phyloP scores from a whole-genome alignment of 2,113 vertebrate species.

The Aptenodytes forsteri region DNA sequence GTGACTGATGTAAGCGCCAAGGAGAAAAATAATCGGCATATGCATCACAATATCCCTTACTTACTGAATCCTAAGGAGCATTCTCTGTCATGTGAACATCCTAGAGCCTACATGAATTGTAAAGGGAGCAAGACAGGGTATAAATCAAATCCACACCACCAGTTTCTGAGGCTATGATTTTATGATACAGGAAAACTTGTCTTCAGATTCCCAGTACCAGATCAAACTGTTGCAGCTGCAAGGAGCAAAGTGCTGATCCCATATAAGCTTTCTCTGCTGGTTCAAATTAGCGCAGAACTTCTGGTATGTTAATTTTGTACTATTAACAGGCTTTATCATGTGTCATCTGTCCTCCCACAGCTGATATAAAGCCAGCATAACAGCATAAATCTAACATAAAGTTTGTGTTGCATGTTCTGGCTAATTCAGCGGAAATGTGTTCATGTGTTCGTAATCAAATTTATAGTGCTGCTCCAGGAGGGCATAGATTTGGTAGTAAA shows the following conservation, averaged over 20 bases:
- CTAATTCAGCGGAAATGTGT: background rate
- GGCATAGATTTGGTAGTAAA: background rate
- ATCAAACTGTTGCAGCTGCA: background rate
- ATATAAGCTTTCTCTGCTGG: background rate
- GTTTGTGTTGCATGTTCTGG: background rate
- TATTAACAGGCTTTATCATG: background rate
- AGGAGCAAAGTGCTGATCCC: background rate
- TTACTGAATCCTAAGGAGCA: background rate
- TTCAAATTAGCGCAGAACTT: background rate
- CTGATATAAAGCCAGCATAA: background rate
- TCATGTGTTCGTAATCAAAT: background rate
- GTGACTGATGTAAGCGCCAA: background rate
- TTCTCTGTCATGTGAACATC: background rate
- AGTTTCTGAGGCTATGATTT: background rate
- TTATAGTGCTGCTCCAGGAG: background rate
- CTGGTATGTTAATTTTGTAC: background rate
- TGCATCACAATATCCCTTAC: background rate
- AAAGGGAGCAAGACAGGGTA: background rate
- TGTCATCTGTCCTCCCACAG: background rate
- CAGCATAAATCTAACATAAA: background rate
- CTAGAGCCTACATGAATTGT: background rate
- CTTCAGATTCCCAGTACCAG: background rate
- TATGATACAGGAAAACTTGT: background rate
- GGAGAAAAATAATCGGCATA: background rate
- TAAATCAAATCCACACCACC: background rate